These are phyloP conservation scores for Leptinotarsa texana DNA, from an alignment of 1,140 invertebrate species.

Conservation along the genomic window DNA sequence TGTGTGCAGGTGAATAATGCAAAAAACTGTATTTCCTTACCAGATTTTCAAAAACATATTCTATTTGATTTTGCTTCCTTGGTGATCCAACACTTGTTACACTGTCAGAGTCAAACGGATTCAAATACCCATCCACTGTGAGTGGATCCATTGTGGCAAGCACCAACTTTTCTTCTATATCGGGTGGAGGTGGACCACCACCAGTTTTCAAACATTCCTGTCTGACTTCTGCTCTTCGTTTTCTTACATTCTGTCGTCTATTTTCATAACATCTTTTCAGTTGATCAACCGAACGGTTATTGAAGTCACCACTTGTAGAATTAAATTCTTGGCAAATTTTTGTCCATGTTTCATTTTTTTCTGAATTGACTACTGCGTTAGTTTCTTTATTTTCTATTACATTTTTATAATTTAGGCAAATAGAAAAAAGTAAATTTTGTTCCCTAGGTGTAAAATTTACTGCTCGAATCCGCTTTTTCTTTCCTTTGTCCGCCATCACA, in stretches of 20 bases:
- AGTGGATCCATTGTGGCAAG: constrained; percentile 13
- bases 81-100: neutral
- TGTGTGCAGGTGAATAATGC: too few species aligned
- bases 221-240: neutral
- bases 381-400: constrained; percentile 35
- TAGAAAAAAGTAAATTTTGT: constrained; percentile 19
- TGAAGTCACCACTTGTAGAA: neutral
- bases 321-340: constrained; percentile 30
- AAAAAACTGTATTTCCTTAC: neutral
- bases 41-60: constrained; percentile 6
- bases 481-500: neutral
- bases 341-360: constrained; percentile 32
- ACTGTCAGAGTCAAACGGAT: constrained; percentile 13
- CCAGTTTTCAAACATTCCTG: constrained; percentile 10
- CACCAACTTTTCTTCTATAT: constrained; percentile 10
- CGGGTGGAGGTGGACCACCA: constrained; percentile 10
- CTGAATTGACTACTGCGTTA: constrained; percentile 20
- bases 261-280: constrained; percentile 17
- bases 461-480: neutral
- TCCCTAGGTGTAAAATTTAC: constrained; percentile 25
- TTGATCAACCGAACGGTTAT: constrained; percentile 13
- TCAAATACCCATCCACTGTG: constrained; percentile 6
- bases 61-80: neutral
- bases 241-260: neutral
- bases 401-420: constrained; percentile 26